A percentile compares a stretch with the other conserved stretches of the same genome.
These are phyloP conservation scores for Littorina saxatilis DNA, from an alignment of 1,140 invertebrate species.

Conservation along the genomic window DNA sequence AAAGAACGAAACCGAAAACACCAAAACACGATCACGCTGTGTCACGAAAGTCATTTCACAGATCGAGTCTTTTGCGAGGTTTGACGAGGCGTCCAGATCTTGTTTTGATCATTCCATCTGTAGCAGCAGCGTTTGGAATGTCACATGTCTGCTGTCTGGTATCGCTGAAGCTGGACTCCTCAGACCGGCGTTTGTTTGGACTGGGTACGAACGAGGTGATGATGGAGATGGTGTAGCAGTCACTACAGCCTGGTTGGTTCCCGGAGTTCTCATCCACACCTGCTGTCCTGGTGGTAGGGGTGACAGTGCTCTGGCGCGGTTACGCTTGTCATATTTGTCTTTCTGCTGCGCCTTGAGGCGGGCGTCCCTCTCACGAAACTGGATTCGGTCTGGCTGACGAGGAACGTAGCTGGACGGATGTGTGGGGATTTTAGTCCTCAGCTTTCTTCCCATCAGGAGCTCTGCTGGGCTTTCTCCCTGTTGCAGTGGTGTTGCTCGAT, in stretches of 20 bases:
- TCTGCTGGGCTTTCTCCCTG: conserved; percentile 43
- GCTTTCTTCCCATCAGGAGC: conserved; percentile 48
- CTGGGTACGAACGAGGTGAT: neutral
- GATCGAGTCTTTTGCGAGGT: neutral
- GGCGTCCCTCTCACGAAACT: too few species aligned
- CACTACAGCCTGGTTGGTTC: conserved; percentile 12
- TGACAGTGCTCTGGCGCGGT: neutral
- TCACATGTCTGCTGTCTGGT: neutral
- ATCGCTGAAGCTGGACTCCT: neutral
- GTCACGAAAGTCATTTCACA: neutral
- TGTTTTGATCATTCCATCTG: neutral
- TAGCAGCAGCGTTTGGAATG: neutral
- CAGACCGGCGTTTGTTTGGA: neutral
- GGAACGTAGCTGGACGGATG: neutral
- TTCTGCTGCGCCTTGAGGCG: neutral
- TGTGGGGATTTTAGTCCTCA: conserved; percentile 34
- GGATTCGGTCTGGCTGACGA: neutral
- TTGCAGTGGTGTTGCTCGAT: conserved; percentile 40
- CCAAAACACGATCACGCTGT: too few species aligned
- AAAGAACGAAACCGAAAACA: too few species aligned
- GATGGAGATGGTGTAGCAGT: neutral
- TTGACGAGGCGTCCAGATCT: neutral
- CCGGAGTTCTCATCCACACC: conserved; percentile 1
- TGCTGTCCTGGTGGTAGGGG: neutral
- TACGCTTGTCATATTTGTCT: neutral